Evolutionary conservation across 1,140 invertebrate genomes (phyloP), one percentile per base, ranked within the genome.

Genomic region (Saccostrea cuccullata): DNA sequence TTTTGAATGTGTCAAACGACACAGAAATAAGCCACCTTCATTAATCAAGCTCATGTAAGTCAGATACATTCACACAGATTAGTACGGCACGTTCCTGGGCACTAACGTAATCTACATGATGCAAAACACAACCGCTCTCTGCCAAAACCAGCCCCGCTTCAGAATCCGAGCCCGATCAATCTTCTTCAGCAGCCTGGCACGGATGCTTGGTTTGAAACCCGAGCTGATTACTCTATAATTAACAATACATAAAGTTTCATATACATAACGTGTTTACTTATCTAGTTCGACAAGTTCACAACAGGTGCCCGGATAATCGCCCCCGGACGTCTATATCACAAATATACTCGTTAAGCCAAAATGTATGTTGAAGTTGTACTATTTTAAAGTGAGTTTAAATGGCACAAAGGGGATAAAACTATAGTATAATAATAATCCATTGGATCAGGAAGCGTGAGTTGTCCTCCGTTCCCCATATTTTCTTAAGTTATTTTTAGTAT

Each of bases 241-340:
- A 77, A 77, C 70, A 77, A 77, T 77, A 77, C 70, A 77, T 77
- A 77, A 77, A 77, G 70, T 77, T 77, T 77, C 70, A 30, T 26
- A 36, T 77, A 30, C 30, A 77, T 36, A 77, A 77, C 70, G 70
- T 30, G 23, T 77, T 77, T 30, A 77, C 26, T 77, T 36, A 77
- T 77, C 70, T 36, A 77, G 23, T 77, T 77, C 70, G 70, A 77
- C 70, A 30, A 36, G 70, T 77, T 77, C 70, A 13, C 70, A 77
- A 77, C 70, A 77, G 70, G 70, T 77, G 70, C 70, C 70, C 58
- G 26, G 11, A 13, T 23, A 30, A 30, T 77, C 70, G 23, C 70
- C 8, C 67, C 30, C 15, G 23, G 70, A 77, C 70, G 70, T 77
- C 70, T 77, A 36, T 26, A 77, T 77, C 70, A 36, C 15, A 77